phyloP scores from a whole-genome alignment of 2,113 vertebrate species.

The Cheilinus undulatus region DNA sequence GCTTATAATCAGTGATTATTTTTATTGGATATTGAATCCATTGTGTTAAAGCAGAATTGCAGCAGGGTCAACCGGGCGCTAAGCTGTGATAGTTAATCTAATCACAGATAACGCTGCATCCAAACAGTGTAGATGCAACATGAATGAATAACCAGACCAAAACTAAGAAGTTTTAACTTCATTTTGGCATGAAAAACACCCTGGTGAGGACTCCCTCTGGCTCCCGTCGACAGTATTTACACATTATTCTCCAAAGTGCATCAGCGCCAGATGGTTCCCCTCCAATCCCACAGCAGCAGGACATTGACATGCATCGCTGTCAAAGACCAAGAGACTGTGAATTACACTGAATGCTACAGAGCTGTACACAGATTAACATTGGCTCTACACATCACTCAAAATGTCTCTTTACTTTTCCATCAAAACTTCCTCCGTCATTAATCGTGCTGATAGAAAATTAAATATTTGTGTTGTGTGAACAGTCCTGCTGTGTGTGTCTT shows the following conservation, averaged over 20 bases:
- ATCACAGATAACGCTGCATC: neutral
- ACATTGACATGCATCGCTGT: slow-evolving; percentile 65
- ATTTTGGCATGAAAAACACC: slow-evolving; percentile 45
- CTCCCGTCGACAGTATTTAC: slow-evolving; percentile 57
- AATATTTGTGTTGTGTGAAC: slow-evolving; percentile 7
- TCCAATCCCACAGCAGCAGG: slow-evolving; percentile 59
- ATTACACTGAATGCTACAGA: slow-evolving; percentile 42
- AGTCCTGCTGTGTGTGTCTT: neutral
- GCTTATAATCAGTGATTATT: slow-evolving; percentile 36
- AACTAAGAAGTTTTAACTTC: slow-evolving; percentile 28
- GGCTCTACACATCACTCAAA: slow-evolving; percentile 42
- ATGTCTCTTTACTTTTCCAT: slow-evolving; percentile 42
- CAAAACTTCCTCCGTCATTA: slow-evolving; percentile 47
- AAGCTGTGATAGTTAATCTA: slow-evolving; percentile 32
- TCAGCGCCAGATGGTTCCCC: slow-evolving; percentile 66
- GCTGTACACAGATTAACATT: slow-evolving; percentile 34
- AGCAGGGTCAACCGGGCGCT: slow-evolving; percentile 14
- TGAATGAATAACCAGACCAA: slow-evolving; percentile 35
- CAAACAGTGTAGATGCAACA: neutral
- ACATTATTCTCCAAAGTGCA: slow-evolving; percentile 58
- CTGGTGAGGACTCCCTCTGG: slow-evolving; percentile 47
- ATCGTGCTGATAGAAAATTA: slow-evolving; percentile 26
- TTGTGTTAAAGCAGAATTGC: neutral
- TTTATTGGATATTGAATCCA: slow-evolving; percentile 24
- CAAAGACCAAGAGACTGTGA: slow-evolving; percentile 57